Conservation (phyloP, 2,113 vertebrate genomes). For the Cinclus mexicanus region DNA sequence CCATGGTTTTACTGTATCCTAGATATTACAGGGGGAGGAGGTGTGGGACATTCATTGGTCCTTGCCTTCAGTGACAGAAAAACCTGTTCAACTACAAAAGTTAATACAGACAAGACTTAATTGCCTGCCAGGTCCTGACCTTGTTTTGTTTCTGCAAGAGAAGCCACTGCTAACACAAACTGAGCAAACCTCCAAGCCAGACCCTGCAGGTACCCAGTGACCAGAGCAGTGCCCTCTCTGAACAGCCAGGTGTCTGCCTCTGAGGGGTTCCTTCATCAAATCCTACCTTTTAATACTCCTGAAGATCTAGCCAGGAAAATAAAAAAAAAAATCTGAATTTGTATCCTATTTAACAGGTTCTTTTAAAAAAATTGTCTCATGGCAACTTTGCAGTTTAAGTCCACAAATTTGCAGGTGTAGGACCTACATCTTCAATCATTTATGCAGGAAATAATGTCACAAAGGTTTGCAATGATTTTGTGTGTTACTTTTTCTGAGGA, state of each 20-base stretch:
- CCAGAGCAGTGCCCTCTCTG: background rate
- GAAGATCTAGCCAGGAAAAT: background rate
- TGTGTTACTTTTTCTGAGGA: background rate
- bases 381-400: background rate
- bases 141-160: background rate
- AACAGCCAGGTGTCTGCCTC: background rate
- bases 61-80: slow-evolving; percentile 1
- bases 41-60: background rate
- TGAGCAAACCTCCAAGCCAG: background rate
- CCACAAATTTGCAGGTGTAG: background rate
- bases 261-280: background rate
- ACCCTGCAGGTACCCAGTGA: background rate
- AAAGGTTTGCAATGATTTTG: background rate
- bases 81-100: slow-evolving; percentile 48
- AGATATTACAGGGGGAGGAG: background rate
- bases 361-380: background rate
- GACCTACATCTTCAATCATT: background rate
- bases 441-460: background rate
- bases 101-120: slow-evolving; percentile 11
- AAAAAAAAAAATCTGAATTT: background rate
- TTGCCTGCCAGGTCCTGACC: background rate
- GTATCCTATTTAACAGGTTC: background rate
- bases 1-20: background rate
- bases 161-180: background rate
- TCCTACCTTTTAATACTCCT: background rate